Percentiles rank a stretch among this genome's conserved stretches.
Conservation (phyloP, 2,113 vertebrate genomes). For the Ia io region DNA sequence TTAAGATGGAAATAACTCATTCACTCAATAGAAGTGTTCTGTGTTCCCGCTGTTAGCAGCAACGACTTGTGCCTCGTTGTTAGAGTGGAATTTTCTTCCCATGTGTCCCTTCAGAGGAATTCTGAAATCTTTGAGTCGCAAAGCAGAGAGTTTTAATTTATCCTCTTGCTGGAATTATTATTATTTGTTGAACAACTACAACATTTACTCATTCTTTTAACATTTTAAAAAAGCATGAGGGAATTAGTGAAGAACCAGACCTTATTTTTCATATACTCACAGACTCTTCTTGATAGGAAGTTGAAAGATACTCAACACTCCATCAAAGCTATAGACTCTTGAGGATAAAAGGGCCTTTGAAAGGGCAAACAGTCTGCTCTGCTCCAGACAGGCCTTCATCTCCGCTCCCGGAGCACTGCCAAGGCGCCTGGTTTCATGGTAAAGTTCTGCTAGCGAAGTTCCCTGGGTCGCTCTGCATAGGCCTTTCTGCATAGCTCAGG, state of each 20-base stretch:
- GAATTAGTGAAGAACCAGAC: not conserved
- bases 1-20: not conserved
- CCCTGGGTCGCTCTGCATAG: not conserved
- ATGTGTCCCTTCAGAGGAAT: not conserved
- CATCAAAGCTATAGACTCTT: constrained; percentile 10
- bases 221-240: constrained; percentile 22
- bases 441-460: not conserved
- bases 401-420: not conserved
- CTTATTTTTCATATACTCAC: constrained; percentile 14
- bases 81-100: not conserved
- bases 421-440: not conserved
- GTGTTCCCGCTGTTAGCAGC: not conserved
- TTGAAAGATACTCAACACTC: constrained; percentile 34
- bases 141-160: not conserved
- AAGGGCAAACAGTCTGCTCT: constrained; percentile 20
- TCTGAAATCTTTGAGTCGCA: not conserved
- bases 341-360: constrained; percentile 45
- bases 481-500: not conserved
- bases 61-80: not conserved
- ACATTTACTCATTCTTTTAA: not conserved
- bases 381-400: constrained; percentile 14
- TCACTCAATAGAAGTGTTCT: not conserved
- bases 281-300: constrained; percentile 14
- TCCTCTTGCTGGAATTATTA: not conserved
- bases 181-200: no score